phyloP scores from a whole-genome alignment of 2,888 invertebrate genomes.

The Pelosia muscerda region DNA sequence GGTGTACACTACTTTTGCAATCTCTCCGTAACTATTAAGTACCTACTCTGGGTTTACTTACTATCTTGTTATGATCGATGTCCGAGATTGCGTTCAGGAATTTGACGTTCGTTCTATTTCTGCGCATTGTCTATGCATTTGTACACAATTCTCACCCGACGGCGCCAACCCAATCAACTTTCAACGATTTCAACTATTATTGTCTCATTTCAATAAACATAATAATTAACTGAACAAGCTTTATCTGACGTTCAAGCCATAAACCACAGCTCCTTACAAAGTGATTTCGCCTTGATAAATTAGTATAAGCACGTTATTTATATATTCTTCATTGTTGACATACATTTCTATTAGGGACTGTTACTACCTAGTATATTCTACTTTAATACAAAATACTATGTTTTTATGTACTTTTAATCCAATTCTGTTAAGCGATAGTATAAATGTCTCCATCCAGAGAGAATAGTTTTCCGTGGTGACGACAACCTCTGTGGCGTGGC shows the following conservation, averaged over 20 bases:
- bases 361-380: background rate
- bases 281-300: slow-evolving; percentile 62
- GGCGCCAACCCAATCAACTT: slow-evolving; percentile 67
- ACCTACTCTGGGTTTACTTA: slow-evolving; percentile 10
- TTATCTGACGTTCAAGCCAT: slow-evolving; percentile 45
- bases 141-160: slow-evolving; percentile 29
- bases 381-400: no score
- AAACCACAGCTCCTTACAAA: slow-evolving; percentile 53
- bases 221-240: slow-evolving; percentile 58
- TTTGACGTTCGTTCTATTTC: slow-evolving; percentile 51
- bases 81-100: slow-evolving; percentile 37
- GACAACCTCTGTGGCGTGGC: no score
- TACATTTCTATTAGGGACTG: slow-evolving; percentile 33
- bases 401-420: no score
- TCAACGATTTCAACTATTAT: slow-evolving; percentile 61
- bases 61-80: slow-evolving; percentile 40
- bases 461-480: no score
- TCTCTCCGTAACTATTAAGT: background rate
- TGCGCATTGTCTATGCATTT: slow-evolving; percentile 32
- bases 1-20: background rate
- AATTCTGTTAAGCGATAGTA: no score
- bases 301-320: slow-evolving; percentile 54
- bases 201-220: slow-evolving; percentile 70
- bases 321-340: slow-evolving; percentile 55
- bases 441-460: no score